phyloP scores from a whole-genome alignment of 2,888 invertebrate genomes.

The Cistogaster globosa region DNA sequence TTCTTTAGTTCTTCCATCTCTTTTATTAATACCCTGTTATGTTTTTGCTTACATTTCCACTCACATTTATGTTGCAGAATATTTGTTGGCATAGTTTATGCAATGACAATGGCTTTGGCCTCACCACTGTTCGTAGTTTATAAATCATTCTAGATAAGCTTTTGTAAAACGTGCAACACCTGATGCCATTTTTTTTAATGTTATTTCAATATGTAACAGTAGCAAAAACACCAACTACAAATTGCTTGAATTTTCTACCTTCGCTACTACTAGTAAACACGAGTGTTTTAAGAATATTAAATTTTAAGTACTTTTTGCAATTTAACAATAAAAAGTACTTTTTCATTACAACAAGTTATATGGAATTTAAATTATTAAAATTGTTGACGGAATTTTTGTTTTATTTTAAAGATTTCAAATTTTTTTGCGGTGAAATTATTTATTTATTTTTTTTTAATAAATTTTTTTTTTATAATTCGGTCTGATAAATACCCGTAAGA shows the following conservation, averaged over 20 bases:
- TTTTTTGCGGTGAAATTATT: no score
- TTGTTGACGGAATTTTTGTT: no score
- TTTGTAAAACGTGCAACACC: constrained; percentile 81
- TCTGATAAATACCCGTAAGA: no score
- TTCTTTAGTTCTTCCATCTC: background rate
- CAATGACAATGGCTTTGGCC: constrained; percentile 81
- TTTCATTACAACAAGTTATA: no score
- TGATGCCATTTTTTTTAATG: constrained; percentile 75
- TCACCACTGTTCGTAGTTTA: constrained; percentile 81
- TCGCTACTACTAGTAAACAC: background rate
- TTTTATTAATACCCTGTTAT: constrained; percentile 12
- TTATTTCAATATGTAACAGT: constrained; percentile 52
- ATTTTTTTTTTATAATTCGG: no score
- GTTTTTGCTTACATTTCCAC: background rate
- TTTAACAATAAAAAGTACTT: background rate
- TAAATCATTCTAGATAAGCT: constrained; percentile 82
- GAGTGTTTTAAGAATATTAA: background rate
- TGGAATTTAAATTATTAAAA: no score
- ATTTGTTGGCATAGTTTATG: constrained; percentile 79
- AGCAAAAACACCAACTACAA: constrained; percentile 25
- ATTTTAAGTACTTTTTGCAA: background rate
- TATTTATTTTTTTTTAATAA: no score
- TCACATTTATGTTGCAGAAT: constrained; percentile 25
- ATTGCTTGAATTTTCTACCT: constrained; percentile 18
- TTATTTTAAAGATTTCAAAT: no score